Evolutionary conservation across 1,140 invertebrate species (phyloP).

Genomic region (Cryptotermes secundus): DNA sequence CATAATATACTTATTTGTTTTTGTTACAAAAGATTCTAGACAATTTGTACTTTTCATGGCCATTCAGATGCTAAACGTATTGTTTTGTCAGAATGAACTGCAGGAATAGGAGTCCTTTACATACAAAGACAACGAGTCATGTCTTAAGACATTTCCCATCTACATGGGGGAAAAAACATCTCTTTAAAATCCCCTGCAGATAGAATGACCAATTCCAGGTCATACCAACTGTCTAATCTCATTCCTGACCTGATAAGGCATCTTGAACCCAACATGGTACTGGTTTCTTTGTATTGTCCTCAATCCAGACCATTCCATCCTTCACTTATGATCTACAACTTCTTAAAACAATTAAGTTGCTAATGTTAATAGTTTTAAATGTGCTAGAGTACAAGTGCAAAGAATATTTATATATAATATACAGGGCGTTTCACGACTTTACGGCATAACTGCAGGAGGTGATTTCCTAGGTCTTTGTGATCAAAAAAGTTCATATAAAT

Average conservation of each 20-base stretch:
- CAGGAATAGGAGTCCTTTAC: background rate
- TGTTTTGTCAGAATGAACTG: background rate
- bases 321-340: background rate
- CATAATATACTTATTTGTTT: background rate
- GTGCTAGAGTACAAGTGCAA: conserved; percentile 28
- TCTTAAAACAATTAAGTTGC: conserved; percentile 13
- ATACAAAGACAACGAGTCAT: background rate
- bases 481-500: too few species aligned
- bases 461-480: too few species aligned
- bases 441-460: too few species aligned
- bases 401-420: too few species aligned
- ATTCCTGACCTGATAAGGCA: background rate
- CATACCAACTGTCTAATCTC: background rate
- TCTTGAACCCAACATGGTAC: conserved; percentile 15
- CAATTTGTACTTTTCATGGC: conserved; percentile 27
- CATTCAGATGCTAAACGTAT: background rate
- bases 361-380: conserved; percentile 23
- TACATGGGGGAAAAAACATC: background rate
- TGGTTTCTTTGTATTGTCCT: background rate
- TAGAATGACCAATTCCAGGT: background rate
- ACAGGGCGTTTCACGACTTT: too few species aligned
- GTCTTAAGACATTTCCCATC: background rate
- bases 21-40: conserved; percentile 16
- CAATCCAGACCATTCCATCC: background rate
- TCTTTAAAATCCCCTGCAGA: background rate